Conservation (phyloP, 2,113 vertebrate genomes). For the Synchiropus splendidus region DNA sequence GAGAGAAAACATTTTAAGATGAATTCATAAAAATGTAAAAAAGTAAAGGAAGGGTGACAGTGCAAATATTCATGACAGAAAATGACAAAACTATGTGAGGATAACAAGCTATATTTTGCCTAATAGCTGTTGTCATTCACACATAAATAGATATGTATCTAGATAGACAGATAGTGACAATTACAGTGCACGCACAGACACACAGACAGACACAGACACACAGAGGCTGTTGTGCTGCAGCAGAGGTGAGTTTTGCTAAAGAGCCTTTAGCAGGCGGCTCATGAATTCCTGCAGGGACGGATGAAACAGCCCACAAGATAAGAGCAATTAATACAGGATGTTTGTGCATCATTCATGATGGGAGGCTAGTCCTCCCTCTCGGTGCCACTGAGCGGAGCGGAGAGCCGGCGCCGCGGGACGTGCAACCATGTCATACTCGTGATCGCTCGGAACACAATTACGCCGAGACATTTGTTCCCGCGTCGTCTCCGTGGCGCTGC, state of each 20-base stretch:
- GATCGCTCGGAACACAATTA: slow-evolving; percentile 40
- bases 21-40: too few relatives aligned
- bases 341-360: slow-evolving; percentile 54
- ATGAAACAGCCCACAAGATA: slow-evolving; percentile 44
- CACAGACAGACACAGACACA: slow-evolving; percentile 8
- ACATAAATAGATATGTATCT: too few relatives aligned
- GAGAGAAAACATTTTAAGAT: too few relatives aligned
- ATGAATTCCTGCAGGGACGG: slow-evolving; percentile 50
- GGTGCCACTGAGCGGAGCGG: slow-evolving; percentile 31
- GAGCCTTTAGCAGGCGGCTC: slow-evolving; percentile 35
- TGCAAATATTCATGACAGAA: too few relatives aligned
- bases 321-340: slow-evolving; percentile 48
- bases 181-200: background rate
- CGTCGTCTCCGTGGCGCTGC: slow-evolving; percentile 12
- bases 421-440: slow-evolving; percentile 49
- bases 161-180: too few relatives aligned
- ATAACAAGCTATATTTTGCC: too few relatives aligned
- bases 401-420: slow-evolving; percentile 27
- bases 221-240: too few relatives aligned
- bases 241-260: slow-evolving; percentile 55
- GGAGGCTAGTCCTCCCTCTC: slow-evolving; percentile 34
- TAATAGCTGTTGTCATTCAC: too few relatives aligned
- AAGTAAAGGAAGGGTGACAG: too few relatives aligned
- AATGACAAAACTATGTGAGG: too few relatives aligned
- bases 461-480: slow-evolving; percentile 41